Evolutionary conservation across 2,888 invertebrate species (phyloP).

Genomic region (Phoronis australis): DNA sequence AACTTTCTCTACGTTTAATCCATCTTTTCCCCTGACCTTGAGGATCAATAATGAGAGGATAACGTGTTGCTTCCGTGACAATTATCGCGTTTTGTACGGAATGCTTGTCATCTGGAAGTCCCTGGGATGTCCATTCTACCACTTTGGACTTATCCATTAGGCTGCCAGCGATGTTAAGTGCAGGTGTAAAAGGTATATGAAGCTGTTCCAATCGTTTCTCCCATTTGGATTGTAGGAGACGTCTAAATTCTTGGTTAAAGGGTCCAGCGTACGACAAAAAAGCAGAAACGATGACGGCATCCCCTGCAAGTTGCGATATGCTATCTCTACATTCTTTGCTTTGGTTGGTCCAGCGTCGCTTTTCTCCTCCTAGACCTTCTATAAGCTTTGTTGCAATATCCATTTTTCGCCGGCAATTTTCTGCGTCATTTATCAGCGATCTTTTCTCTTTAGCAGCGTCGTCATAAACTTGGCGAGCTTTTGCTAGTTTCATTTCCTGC

Average conservation of each 20-base stretch:
- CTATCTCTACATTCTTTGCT: slow-evolving; percentile 58
- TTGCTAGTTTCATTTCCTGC: slow-evolving; percentile 30
- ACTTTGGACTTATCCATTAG: slow-evolving; percentile 44
- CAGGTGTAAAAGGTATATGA: slow-evolving; percentile 38
- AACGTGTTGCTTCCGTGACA: slow-evolving; percentile 46
- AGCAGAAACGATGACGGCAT: slow-evolving; percentile 48
- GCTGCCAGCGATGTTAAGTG: slow-evolving; percentile 40
- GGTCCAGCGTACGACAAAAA: slow-evolving; percentile 52
- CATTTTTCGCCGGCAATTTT: slow-evolving; percentile 48
- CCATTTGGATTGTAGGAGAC: slow-evolving; percentile 41
- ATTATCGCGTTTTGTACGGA: slow-evolving; percentile 53
- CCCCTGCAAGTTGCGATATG: slow-evolving; percentile 50
- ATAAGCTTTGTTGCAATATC: slow-evolving; percentile 47
- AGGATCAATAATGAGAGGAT: slow-evolving; percentile 52
- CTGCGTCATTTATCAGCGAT: slow-evolving; percentile 46
- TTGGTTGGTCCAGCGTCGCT: slow-evolving; percentile 49
- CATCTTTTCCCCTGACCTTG: slow-evolving; percentile 52
- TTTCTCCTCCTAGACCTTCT: slow-evolving; percentile 49
- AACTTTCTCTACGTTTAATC: slow-evolving; percentile 47
- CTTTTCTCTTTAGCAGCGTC: slow-evolving; percentile 28
- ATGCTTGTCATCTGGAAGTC: slow-evolving; percentile 50
- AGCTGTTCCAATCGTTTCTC: slow-evolving; percentile 33
- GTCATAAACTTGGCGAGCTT: slow-evolving; percentile 32
- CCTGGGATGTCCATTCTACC: slow-evolving; percentile 62
- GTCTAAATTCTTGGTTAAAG: slow-evolving; percentile 52